A percentile compares a stretch with the other conserved stretches of the same genome.
Conservation (phyloP, 2,113 vertebrate genomes). For the Ctenomys sociabilis region DNA sequence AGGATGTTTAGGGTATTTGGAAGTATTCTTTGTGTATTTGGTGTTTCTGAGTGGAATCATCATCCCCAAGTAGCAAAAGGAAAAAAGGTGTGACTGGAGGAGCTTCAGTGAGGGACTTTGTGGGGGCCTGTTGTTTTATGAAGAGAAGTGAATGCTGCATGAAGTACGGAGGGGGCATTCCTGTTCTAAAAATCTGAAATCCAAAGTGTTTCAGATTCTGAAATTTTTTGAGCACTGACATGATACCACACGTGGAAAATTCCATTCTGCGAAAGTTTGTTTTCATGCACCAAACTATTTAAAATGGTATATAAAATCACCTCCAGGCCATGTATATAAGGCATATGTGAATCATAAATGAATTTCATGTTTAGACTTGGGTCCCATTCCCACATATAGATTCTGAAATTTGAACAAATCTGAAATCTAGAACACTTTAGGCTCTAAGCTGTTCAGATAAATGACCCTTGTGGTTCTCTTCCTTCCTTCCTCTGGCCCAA, state of each 20-base stretch:
- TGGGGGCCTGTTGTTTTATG: not conserved
- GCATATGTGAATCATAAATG: conserved; percentile 13
- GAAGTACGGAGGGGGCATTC: not conserved
- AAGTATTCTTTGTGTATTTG: not conserved
- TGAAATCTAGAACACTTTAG: not conserved
- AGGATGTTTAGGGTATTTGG: not conserved
- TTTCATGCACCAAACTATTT: not conserved
- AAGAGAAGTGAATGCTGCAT: not conserved
- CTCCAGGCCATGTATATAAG: conserved; percentile 1
- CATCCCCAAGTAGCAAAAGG: not conserved
- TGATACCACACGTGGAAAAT: conserved; percentile 1
- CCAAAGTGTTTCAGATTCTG: not conserved
- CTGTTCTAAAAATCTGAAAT: not conserved
- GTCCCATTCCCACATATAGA: not conserved
- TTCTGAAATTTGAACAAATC: not conserved
- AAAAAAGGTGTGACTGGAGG: not conserved
- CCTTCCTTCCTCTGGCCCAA: not conserved
- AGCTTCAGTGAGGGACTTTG: not conserved
- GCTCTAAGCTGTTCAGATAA: not conserved
- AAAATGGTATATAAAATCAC: not conserved
- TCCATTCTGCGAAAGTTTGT: not conserved
- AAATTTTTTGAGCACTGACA: not conserved
- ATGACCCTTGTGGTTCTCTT: not conserved
- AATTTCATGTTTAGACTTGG: conserved; percentile 5
- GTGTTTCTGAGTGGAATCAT: not conserved